Evolutionary conservation across 2,888 invertebrate genomes (phyloP), one percentile per base, ranked within the genome.

Genomic region (Phrixothrix hirtus): DNA sequence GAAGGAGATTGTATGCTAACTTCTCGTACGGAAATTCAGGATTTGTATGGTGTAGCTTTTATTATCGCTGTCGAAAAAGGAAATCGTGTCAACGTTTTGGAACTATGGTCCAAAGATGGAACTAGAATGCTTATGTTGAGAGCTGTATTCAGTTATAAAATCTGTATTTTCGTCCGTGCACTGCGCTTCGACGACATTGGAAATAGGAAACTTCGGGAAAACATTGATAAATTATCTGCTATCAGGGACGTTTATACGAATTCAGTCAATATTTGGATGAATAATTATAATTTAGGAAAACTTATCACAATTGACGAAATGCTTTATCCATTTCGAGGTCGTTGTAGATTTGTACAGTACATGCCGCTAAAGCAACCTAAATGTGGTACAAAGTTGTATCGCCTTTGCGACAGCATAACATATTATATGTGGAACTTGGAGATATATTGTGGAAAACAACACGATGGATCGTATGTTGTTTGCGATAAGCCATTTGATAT

Each of bases 401-500:
- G 27, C 11, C 21, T 32, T 10, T 27, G 11, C n/a, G n/a, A n/a
- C n/a, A n/a, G n/a, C n/a, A 32, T 27, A 32, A 7, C 21, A 10
- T 31, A 25, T 27, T 52, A 38, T 11, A 47, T 30, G 2, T 42
- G 46, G 14, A 54, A 57, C 29, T 47, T 55, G 9, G 54, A 44
- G 26, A 31, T 57, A 27, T 57, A 45, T 41, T 57, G 57, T 27
- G 50, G 49, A 25, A 7, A 14, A 17, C 53, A 57, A 46, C 37
- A 35, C 4, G 45, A 57, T 41, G 49, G 49, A 6, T 46, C 53
- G 2, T 53, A 54, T 29, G 21, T 27, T 4, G 12, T 42, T 10
- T 49, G 44, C 1, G 49, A 57, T 49, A 37, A 37, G 14, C 44
- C 53, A 29, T 21, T 31, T 10, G 51, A 50, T 38, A 38, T 54